Evolutionary conservation across 2,888 invertebrate species (phyloP).

Genomic region (Stenodema calcarata): DNA sequence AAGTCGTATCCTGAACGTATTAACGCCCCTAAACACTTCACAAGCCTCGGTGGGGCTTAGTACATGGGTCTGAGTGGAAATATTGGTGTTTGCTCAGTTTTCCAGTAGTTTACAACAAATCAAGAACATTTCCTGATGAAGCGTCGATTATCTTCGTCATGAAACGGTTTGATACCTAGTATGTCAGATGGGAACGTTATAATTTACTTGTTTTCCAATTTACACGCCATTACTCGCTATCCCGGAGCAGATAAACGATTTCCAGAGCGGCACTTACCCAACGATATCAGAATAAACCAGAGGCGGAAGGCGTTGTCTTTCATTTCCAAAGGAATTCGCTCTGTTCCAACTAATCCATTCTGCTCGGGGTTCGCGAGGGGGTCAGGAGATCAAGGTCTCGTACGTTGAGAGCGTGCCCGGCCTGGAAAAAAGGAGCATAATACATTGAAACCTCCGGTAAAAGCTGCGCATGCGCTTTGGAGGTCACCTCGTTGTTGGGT

Average conservation of each 20-base stretch:
- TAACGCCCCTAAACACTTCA: too few relatives aligned
- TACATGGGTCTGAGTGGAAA: too few relatives aligned
- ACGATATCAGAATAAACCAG: neutral
- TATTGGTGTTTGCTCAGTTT: too few relatives aligned
- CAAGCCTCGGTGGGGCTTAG: too few relatives aligned
- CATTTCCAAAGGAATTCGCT: neutral
- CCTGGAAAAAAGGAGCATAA: neutral
- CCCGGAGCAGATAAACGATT: neutral
- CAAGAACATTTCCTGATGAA: too few relatives aligned
- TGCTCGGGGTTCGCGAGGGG: neutral
- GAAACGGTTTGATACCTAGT: too few relatives aligned
- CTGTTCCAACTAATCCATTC: neutral
- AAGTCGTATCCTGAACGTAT: too few relatives aligned
- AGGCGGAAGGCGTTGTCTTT: neutral
- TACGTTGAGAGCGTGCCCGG: neutral
- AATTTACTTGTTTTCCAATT: too few relatives aligned
- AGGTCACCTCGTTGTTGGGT: neutral
- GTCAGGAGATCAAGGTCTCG: neutral
- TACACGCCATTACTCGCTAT: too few relatives aligned
- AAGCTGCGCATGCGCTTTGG: neutral
- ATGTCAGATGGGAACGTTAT: too few relatives aligned
- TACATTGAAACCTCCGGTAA: neutral
- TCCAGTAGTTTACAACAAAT: too few relatives aligned
- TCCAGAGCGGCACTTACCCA: neutral
- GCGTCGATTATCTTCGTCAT: too few relatives aligned